Percentiles rank a stretch among this genome's conserved stretches.
Conservation (phyloP, 2,797 vertebrate species). For the Microchirus variegatus region DNA sequence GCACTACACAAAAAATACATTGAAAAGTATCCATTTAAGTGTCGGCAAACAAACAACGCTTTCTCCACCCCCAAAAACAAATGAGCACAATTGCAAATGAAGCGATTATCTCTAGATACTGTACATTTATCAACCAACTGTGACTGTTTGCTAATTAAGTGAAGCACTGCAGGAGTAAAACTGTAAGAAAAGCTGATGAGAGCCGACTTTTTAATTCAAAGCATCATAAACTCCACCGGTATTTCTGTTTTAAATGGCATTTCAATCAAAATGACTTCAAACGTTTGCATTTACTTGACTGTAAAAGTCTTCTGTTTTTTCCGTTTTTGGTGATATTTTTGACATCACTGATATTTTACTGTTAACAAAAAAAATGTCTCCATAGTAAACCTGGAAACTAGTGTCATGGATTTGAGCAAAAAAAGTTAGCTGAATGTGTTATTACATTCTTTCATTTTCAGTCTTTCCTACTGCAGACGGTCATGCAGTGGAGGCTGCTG, state of each 20-base stretch:
- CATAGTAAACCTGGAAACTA: conserved; percentile 14
- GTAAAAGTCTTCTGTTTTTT: not conserved
- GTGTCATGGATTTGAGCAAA: conserved; percentile 2
- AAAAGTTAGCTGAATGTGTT: conserved; percentile 21
- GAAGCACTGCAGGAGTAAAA: not conserved
- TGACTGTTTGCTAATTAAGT: too few species aligned
- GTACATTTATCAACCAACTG: too few species aligned
- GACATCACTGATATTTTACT: too few species aligned
- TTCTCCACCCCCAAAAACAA: too few species aligned
- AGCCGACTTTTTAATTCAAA: not conserved
- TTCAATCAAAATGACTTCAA: not conserved
- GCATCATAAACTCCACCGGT: not conserved
- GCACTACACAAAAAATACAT: too few species aligned
- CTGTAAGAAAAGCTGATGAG: not conserved
- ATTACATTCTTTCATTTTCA: conserved; percentile 4
- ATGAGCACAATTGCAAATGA: too few species aligned
- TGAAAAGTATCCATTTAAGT: too few species aligned
- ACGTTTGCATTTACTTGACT: not conserved
- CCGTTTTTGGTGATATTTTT: too few species aligned
- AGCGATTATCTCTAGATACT: too few species aligned
- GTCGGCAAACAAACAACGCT: too few species aligned
- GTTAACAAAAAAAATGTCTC: not conserved
- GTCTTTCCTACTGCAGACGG: conserved; percentile 10
- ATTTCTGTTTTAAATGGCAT: not conserved
- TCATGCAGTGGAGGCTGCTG: conserved; percentile 12